Percentiles rank a stretch among this genome's conserved stretches.
Evolutionary conservation across 1,140 invertebrate genomes (phyloP).

Genomic region (Calosoma granatense): DNA sequence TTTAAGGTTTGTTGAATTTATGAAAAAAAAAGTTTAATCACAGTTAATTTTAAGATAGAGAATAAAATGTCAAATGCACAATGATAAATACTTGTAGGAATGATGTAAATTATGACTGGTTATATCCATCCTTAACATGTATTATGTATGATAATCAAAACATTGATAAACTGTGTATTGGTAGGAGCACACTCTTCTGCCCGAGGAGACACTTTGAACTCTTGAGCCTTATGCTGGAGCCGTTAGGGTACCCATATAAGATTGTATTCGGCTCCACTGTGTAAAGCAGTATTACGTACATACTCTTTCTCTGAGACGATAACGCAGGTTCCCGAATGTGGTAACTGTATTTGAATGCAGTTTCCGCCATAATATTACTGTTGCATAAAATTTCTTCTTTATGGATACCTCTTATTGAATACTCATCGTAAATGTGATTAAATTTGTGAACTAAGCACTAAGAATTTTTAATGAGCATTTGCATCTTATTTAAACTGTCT

Average conservation of each 20-base stretch:
- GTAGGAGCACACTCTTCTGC: neutral
- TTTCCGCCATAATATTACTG: neutral
- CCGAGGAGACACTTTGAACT: neutral
- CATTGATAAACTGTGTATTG: neutral
- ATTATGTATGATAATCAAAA: slow-evolving; percentile 6
- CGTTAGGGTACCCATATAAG: neutral
- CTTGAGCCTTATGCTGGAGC: neutral
- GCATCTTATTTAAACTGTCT: neutral
- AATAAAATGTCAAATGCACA: slow-evolving; percentile 5
- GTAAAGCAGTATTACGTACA: neutral
- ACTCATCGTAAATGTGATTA: slow-evolving; percentile 5
- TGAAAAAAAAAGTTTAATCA: neutral
- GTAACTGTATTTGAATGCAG: too few species aligned
- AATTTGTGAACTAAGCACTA: neutral
- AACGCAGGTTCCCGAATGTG: too few species aligned
- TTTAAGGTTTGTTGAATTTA: too few species aligned
- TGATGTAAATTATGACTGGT: slow-evolving; percentile 1
- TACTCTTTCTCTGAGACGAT: too few species aligned
- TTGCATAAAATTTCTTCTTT: neutral
- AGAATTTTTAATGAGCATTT: neutral
- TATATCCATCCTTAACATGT: neutral
- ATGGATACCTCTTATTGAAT: slow-evolving; percentile 1
- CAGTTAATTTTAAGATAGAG: neutral
- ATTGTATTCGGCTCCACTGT: neutral
- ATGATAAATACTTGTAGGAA: neutral